A percentile compares a stretch with the other conserved stretches of the same genome.
These are phyloP conservation scores for Sebastes dallii DNA, from an alignment of 2,797 vertebrate species.

Conservation along the genomic window DNA sequence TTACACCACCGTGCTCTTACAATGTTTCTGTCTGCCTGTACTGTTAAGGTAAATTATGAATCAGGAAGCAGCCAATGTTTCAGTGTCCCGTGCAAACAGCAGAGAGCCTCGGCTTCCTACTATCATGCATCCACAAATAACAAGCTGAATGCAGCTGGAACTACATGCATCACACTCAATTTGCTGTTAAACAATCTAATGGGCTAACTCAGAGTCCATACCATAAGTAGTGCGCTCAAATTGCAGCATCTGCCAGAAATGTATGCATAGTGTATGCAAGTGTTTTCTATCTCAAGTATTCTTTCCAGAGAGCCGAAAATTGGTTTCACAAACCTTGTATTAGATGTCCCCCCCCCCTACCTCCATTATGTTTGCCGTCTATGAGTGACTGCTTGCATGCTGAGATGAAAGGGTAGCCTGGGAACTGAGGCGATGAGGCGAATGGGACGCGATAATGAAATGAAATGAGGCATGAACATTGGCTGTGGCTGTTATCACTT, in stretches of 20 bases:
- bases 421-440: slow-evolving; percentile 52
- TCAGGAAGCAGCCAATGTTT: not conserved
- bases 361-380: slow-evolving; percentile 50
- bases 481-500: slow-evolving; percentile 59
- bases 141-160: not conserved
- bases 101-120: not conserved
- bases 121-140: not conserved
- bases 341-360: slow-evolving; percentile 17
- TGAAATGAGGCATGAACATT: slow-evolving; percentile 62
- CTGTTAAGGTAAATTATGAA: slow-evolving; percentile 8
- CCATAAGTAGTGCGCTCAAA: slow-evolving; percentile 8
- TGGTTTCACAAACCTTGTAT: slow-evolving; percentile 54
- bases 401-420: slow-evolving; percentile 58
- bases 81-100: not conserved
- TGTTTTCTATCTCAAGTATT: slow-evolving; percentile 20
- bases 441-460: slow-evolving; percentile 60
- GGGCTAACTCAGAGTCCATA: slow-evolving; percentile 3
- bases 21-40: not conserved
- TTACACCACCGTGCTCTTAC: not conserved
- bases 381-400: slow-evolving; percentile 53
- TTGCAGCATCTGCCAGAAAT: slow-evolving; percentile 8
- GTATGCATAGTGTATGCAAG: slow-evolving; percentile 25
- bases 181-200: slow-evolving; percentile 29
- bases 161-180: not conserved
- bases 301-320: slow-evolving; percentile 30